These are phyloP conservation scores for Rhynchotus rufescens DNA, from an alignment of 2,797 vertebrate species.

Conservation along the genomic window DNA sequence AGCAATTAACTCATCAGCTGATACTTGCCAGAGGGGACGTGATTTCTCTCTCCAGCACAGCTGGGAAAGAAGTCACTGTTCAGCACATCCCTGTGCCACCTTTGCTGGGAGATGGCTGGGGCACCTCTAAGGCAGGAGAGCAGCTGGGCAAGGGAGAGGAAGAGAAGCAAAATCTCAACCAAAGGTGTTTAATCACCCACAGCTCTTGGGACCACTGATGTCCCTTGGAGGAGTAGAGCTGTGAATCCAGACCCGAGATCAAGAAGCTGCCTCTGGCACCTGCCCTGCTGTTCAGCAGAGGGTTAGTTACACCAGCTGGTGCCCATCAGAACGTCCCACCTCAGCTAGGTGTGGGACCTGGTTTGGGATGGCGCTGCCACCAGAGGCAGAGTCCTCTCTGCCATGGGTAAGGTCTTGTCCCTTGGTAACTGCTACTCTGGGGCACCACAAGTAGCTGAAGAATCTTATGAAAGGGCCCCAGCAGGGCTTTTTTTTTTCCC, in stretches of 20 bases:
- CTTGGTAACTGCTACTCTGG: background rate
- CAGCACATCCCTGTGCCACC: accelerated
- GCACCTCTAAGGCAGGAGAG: background rate
- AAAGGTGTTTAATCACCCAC: background rate
- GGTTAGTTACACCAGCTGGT: background rate
- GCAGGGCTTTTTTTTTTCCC: background rate
- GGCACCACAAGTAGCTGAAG: background rate
- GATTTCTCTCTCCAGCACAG: background rate
- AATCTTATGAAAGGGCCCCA: background rate
- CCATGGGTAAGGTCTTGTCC: background rate
- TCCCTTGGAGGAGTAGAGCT: background rate
- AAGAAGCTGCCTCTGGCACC: background rate
- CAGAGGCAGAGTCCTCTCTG: background rate
- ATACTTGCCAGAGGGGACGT: background rate
- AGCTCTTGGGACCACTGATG: background rate
- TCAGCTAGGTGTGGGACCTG: background rate
- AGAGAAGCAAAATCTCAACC: background rate
- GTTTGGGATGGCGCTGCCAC: background rate
- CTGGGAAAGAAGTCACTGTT: background rate
- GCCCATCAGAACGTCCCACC: background rate
- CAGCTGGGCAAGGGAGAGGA: background rate
- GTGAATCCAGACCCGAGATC: background rate
- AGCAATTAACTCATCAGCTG: background rate
- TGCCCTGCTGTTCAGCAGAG: background rate
- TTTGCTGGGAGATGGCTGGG: accelerated